Base-by-base conservation (phyloP, 2,113 vertebrate genomes). In the Parotia lawesii region DNA sequence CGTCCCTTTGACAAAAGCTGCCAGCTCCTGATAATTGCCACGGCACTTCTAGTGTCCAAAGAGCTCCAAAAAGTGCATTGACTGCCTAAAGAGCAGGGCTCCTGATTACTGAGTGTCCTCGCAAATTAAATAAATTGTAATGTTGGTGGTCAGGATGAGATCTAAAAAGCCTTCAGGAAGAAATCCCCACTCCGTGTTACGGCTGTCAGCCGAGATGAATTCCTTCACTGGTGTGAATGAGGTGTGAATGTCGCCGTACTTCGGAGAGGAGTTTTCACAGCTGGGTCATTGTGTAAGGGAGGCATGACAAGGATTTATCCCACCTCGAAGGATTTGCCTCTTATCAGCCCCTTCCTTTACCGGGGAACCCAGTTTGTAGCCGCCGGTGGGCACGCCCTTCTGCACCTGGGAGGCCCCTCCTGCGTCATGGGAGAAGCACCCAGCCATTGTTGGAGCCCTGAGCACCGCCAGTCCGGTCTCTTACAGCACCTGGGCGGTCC, bases 201-300 rank as follows among this genome's bases (percentile, higher is more conserved):
- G 33, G 27, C 40, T 21, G 12, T 31, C 33, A 56, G 33, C 21
- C 5, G 4, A 45, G 48, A 15, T 31, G 14, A 54, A 54, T 23
- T 54, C 9, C 38, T 8, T 53, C 11, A 44, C 13, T 3, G 54
- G 12, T 14, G 21, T n/a, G 51, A 31, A 31, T 5, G 7, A 42
- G 31, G 5, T 17, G 18, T 22, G 40, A 31, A 15, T 25, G 27
- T 20, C 16, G 3, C 50, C 6, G 40, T 37, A 13, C 21, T 45
- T 37, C 0, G 0, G 40, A 37, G 35, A 23, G 42, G 25, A 76
- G 10, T 16, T 56, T 45, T 15, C 38, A 12, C 40, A 37, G 5
- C 51, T 20, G 33, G 44, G 15, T 45, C 61, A 31, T 11, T 53
- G 14, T 12, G 48, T 5, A 12, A 45, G 33, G 40, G 10, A 66